Percentiles rank a stretch among this genome's conserved stretches.
Evolutionary conservation across 2,113 vertebrate genomes (phyloP).

Genomic region (Seriola quinqueradiata): DNA sequence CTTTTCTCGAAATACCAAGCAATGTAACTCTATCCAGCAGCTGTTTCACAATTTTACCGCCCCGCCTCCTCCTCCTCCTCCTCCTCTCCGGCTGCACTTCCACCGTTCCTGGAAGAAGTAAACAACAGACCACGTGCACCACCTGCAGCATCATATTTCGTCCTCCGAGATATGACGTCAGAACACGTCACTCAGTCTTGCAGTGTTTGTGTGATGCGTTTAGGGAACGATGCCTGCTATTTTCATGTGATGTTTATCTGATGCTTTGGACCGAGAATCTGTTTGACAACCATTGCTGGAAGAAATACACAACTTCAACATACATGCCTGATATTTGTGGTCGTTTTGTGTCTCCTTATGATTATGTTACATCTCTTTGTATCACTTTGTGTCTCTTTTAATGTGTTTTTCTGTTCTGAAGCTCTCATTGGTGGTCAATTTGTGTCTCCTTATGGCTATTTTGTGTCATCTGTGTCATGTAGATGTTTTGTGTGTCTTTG

Average conservation of each 20-base stretch:
- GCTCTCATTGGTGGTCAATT: no score
- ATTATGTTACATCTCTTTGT: no score
- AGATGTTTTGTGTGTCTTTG: no score
- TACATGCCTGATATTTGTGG: no score
- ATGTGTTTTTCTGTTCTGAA: no score
- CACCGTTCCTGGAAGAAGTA: slow-evolving; percentile 77
- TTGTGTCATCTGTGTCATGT: no score
- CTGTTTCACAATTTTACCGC: slow-evolving; percentile 66
- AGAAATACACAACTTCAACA: no score
- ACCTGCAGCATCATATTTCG: slow-evolving; percentile 69
- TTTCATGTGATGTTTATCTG: slow-evolving; percentile 4
- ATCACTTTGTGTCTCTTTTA: no score
- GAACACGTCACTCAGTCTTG: slow-evolving; percentile 10
- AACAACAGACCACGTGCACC: slow-evolving; percentile 84
- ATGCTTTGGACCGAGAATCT: background rate
- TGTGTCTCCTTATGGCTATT: no score
- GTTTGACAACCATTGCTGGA: no score
- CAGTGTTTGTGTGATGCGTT: slow-evolving; percentile 14
- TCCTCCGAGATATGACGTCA: slow-evolving; percentile 51
- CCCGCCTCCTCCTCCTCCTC: background rate
- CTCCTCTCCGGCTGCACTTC: background rate
- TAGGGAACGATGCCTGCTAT: slow-evolving; percentile 6
- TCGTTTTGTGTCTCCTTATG: no score
- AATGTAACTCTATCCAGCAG: slow-evolving; percentile 59
- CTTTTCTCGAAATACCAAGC: slow-evolving; percentile 22